These are phyloP conservation scores for Meganola albula DNA, from an alignment of 2,888 invertebrate genomes.

Conservation along the genomic window DNA sequence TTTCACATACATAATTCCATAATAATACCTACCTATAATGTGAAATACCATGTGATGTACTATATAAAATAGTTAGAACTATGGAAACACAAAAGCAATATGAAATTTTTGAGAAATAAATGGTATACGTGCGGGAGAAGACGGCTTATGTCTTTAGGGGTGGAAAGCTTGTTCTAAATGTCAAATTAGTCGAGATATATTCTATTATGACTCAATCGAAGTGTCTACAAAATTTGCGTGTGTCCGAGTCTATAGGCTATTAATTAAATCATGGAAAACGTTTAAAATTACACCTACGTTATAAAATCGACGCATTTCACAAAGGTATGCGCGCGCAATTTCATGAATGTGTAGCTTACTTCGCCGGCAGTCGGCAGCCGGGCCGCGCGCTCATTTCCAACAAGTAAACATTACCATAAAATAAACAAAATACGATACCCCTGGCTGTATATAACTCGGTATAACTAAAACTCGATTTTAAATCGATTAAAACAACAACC, in stretches of 20 bases:
- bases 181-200: no score
- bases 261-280: slow-evolving; percentile 47
- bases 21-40: no score
- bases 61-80: no score
- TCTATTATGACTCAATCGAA: no score
- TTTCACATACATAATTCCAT: no score
- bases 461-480: slow-evolving; percentile 26
- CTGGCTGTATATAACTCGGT: slow-evolving; percentile 56
- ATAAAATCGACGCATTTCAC: slow-evolving; percentile 60
- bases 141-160: no score
- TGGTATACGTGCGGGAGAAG: no score
- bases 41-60: no score
- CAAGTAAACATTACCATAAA: slow-evolving; percentile 56
- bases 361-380: slow-evolving; percentile 73
- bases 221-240: no score
- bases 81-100: no score
- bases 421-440: slow-evolving; percentile 66
- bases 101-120: no score
- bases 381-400: slow-evolving; percentile 61
- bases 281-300: slow-evolving; percentile 65
- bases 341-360: slow-evolving; percentile 46
- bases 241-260: slow-evolving; percentile 41
- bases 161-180: no score
- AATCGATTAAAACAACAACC: slow-evolving; percentile 28
- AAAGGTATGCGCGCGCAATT: slow-evolving; percentile 62